Evolutionary conservation across 2,888 invertebrate species (phyloP).

Genomic region (Agriopis aurantiaria): DNA sequence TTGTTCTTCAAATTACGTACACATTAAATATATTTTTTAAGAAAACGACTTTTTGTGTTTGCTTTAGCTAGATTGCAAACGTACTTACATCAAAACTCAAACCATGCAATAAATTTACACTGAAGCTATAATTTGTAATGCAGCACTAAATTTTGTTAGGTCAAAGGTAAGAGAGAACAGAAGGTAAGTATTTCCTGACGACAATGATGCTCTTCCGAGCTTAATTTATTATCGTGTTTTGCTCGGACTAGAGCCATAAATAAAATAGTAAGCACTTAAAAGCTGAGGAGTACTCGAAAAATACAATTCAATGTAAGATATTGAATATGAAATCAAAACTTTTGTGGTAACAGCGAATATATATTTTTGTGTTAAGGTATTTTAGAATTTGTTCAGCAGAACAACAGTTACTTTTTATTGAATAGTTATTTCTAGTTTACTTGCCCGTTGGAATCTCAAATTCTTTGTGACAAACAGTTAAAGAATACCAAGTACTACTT

Average conservation of each 20-base stretch:
- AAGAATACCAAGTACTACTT: slow-evolving; percentile 1
- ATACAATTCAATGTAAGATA: slow-evolving; percentile 30
- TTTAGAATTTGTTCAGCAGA: slow-evolving; percentile 11
- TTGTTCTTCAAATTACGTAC: no score
- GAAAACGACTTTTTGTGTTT: no score
- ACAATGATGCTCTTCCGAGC: slow-evolving; percentile 44
- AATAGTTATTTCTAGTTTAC: slow-evolving; percentile 23
- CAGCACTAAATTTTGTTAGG: not conserved
- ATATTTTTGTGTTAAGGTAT: slow-evolving; percentile 13
- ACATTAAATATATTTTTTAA: no score
- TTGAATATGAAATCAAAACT: slow-evolving; percentile 34
- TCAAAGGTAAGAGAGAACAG: slow-evolving; percentile 11
- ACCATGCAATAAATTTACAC: not conserved
- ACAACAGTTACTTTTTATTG: slow-evolving; percentile 24
- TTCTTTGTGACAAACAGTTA: slow-evolving; percentile 1
- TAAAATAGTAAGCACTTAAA: slow-evolving; percentile 51
- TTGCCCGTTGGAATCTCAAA: not conserved
- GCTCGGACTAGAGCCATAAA: slow-evolving; percentile 45
- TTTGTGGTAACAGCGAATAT: slow-evolving; percentile 22
- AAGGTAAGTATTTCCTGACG: slow-evolving; percentile 42
- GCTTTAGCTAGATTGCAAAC: no score
- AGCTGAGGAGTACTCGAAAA: slow-evolving; percentile 39
- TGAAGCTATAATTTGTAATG: not conserved
- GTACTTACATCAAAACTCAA: not conserved
- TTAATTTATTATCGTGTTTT: slow-evolving; percentile 55